Conservation (phyloP, 2,888 invertebrate genomes). For the Hypercompe scribonia region DNA sequence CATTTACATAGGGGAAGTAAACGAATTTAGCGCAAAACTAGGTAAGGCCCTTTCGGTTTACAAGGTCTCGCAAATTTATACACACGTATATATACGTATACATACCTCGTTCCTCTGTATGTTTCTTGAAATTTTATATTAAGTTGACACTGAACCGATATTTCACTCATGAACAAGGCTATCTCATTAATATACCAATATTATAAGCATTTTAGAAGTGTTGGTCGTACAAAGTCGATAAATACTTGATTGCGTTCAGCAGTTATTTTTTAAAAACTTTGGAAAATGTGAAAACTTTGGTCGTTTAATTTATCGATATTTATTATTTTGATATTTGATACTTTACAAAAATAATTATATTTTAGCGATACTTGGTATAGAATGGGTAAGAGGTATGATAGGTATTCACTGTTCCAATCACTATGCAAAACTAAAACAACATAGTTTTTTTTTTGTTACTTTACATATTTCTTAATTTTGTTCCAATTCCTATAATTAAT, state of each 20-base stretch:
- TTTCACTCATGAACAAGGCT: too few species aligned
- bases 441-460: too few species aligned
- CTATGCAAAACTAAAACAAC: too few species aligned
- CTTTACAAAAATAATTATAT: too few species aligned
- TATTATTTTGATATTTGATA: too few species aligned
- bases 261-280: too few species aligned
- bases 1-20: conserved; percentile 40
- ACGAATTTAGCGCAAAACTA: conserved; percentile 35
- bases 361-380: too few species aligned
- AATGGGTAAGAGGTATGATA: too few species aligned
- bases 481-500: too few species aligned
- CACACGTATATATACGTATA: not conserved
- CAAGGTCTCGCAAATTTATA: conserved; percentile 3
- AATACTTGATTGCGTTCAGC: not conserved
- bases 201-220: not conserved
- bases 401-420: too few species aligned
- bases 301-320: not conserved
- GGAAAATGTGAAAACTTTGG: not conserved
- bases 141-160: not conserved
- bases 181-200: not conserved
- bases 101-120: not conserved
- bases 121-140: not conserved
- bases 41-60: conserved; percentile 22
- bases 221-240: not conserved
- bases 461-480: too few species aligned